Conservation (phyloP, 2,113 vertebrate genomes). For the Copsychus sechellarum region DNA sequence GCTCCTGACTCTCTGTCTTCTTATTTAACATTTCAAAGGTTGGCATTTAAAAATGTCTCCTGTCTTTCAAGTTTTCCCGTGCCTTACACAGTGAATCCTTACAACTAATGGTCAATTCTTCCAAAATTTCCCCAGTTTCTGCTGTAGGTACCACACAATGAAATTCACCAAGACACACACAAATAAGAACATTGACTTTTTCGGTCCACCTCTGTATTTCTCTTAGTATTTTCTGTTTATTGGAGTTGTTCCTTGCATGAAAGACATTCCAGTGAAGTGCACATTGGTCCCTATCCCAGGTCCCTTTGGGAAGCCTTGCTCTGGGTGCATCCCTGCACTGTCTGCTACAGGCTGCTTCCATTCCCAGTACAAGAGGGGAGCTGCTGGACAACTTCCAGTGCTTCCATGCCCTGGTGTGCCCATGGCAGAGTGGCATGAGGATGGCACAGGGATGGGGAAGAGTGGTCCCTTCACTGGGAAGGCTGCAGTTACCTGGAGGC, state of each 20-base stretch:
- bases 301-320: background rate
- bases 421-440: background rate
- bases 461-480: background rate
- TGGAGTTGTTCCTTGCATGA: background rate
- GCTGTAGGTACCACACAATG: background rate
- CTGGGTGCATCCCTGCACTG: background rate
- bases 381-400: background rate
- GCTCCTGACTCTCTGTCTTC: background rate
- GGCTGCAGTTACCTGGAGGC: background rate
- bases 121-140: background rate
- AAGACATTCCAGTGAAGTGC: background rate
- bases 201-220: background rate
- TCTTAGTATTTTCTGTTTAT: background rate
- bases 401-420: background rate
- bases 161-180: background rate
- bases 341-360: background rate
- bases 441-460: background rate
- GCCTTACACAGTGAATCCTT: background rate
- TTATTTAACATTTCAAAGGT: conserved; percentile 7
- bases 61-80: background rate
- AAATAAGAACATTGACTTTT: background rate
- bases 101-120: background rate
- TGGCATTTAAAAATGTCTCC: background rate
- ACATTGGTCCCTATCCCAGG: background rate
- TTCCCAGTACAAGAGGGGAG: background rate